Conservation (phyloP, 2,888 invertebrate genomes). For the Dasysyrphus albostriatus region DNA sequence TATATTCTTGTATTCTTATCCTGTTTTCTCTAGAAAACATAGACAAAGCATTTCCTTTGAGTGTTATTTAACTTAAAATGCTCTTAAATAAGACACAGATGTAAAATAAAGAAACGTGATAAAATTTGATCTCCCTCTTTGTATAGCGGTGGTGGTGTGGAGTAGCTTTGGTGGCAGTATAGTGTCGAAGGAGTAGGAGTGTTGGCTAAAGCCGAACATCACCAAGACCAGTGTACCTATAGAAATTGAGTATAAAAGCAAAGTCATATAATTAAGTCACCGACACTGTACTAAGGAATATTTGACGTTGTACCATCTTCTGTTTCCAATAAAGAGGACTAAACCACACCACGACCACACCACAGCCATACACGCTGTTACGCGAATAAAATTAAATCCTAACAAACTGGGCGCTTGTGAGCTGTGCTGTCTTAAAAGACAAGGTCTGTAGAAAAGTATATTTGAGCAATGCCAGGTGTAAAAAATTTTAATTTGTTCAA, state of each 20-base stretch:
- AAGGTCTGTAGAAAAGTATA: not conserved
- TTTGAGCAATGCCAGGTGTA: slow-evolving; percentile 21
- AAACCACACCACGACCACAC: slow-evolving; percentile 51
- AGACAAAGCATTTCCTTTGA: slow-evolving; percentile 65
- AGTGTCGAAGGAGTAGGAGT: not conserved
- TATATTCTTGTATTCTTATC: not conserved
- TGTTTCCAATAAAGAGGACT: slow-evolving; percentile 71
- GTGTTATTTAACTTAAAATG: slow-evolving; percentile 75
- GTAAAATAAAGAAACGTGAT: slow-evolving; percentile 75
- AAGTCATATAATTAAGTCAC: slow-evolving; percentile 76
- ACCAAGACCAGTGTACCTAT: slow-evolving; percentile 22
- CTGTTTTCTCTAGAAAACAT: slow-evolving; percentile 3
- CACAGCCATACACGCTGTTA: slow-evolving; percentile 61
- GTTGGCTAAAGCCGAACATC: slow-evolving; percentile 6
- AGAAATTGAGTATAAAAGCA: slow-evolving; percentile 63
- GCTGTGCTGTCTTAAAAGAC: slow-evolving; percentile 16
- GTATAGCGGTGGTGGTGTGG: not conserved
- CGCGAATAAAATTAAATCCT: slow-evolving; percentile 74
- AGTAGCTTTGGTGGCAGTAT: no score
- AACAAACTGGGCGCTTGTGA: slow-evolving; percentile 74
- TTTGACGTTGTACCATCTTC: slow-evolving; percentile 69
- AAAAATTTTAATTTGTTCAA: not conserved
- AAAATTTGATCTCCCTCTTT: slow-evolving; percentile 54
- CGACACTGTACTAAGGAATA: slow-evolving; percentile 67
- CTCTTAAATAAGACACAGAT: slow-evolving; percentile 76